Evolutionary conservation across 2,113 vertebrate genomes (phyloP), one percentile per base, ranked within the genome.

Genomic region (Cyrtonyx montezumae): DNA sequence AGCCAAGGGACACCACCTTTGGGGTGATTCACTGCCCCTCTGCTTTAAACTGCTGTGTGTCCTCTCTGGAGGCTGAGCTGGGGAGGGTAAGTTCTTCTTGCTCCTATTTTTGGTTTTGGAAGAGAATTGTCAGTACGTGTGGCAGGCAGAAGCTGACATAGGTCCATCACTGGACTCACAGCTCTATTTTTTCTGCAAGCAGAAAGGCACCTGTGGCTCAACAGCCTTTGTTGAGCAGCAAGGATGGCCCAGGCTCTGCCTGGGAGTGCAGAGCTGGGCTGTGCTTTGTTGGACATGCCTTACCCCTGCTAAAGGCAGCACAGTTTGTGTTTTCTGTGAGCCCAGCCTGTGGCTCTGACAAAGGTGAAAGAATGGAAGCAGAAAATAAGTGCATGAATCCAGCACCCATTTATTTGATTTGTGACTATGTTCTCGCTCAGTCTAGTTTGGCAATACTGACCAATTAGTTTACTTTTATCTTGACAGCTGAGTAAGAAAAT

Each of bases 391-490:
- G 20, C 17, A 2, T 25, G 63, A 49, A 56, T 67, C 28, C 53
- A 80, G 65, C 22, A 26, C 37, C 69, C 23, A 6, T 70, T 75
- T 79, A 30, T 55, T 74, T 48, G 37, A 56, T 79, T 76, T 63
- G 11, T 65, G 16, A 45, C 84, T 62, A 66, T 45, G 5, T 22
- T 85, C 49, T 67, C 2, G 1, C 71, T 84, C 63, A 69, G 3
- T 53, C 59, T 21, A 25, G 59, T 45, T 66, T 79, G 19, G 4
- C 46, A 89, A 82, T 36, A 18, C 46, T 71, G 87, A 28, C 68
- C 77, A 73, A n/a, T 94, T 93, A 66, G 48, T 71, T 45, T 40
- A 13, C 69, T 67, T 90, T 74, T 40, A 23, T 65, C 74, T 79
- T 76, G 82, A 42, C 23, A 70, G 45, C 36, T 15, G 79, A 66